Base-by-base conservation (phyloP, 2,888 invertebrate genomes). In the Dryocosmus kuriphilus region DNA sequence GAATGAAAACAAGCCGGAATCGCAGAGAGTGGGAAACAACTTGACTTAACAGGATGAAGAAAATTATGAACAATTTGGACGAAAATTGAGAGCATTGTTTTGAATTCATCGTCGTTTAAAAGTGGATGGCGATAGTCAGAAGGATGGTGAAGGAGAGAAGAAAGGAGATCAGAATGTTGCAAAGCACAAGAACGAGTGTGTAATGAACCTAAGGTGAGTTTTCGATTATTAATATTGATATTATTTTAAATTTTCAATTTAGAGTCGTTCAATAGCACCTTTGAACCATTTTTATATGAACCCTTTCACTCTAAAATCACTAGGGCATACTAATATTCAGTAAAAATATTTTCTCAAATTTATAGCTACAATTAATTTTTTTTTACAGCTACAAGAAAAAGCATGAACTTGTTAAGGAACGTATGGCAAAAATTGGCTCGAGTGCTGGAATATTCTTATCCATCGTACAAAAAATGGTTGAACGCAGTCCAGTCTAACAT, bases 371-470 rank as follows among this genome's bases (percentile, higher is more conserved):
- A 55, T 22, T n/a, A 2, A 11, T 22, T 19, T 38, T 74, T 63
- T 73, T 60, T 84, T 86, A 5, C 76, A 91, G 91, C 82, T 91
- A 27, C 81, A 83, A 46, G 83, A 84, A 9, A n/a, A 91, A 91
- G 82, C 86, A 86, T 51, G 76, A 78, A 16, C 84, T 85, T 9
- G 87, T 90, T 9, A 89, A 86, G 79, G 90, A 91, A 75, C 86
- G 90, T 55, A 80, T 91, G 11, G 86, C 88, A 8, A 91, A n/a
- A 91, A 82, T 84, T 91, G 63, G 89, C 91, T 3, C 87, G 89
- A 74, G 89, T 91, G 14, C 85, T 91, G 30, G 89, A 87, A 82
- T 85, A 86, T 78, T 88, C 89, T 63, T 89, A 90, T 82, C 88
- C 89, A 30, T 71, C 83, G 38, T 91, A 90, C 61, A 87, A 87